A percentile compares a stretch with the other conserved stretches of the same genome.
These are phyloP conservation scores for Micromys minutus DNA, from an alignment of 2,113 vertebrate species.

Conservation along the genomic window DNA sequence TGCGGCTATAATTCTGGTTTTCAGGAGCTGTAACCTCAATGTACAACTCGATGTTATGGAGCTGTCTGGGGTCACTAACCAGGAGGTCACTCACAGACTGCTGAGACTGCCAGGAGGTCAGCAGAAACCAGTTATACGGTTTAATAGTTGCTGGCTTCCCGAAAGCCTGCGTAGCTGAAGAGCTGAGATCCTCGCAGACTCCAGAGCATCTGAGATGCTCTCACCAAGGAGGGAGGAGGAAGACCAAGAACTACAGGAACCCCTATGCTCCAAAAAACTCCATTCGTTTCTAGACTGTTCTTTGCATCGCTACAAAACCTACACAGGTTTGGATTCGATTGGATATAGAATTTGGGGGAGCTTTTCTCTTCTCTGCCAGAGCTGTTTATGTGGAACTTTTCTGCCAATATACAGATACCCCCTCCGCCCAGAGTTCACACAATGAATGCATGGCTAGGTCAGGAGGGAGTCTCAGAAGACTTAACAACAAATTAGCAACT, in stretches of 20 bases:
- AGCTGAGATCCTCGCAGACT: not conserved
- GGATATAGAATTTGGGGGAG: not conserved
- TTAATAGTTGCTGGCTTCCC: conserved; percentile 44
- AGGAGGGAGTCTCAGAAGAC: not conserved
- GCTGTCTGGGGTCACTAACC: conserved; percentile 73
- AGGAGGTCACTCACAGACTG: conserved; percentile 81
- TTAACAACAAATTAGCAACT: not conserved
- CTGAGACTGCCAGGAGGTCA: conserved; percentile 77
- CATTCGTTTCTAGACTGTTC: conserved; percentile 74
- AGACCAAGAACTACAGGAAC: not conserved
- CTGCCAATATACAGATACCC: not conserved
- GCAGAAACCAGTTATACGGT: conserved; percentile 74
- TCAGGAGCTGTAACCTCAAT: conserved; percentile 13
- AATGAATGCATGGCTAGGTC: not conserved
- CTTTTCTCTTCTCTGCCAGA: not conserved
- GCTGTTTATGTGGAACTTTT: no score
- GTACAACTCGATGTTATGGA: not conserved
- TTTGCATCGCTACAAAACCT: conserved; percentile 67
- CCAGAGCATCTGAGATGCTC: not conserved
- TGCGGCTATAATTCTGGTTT: conserved; percentile 44
- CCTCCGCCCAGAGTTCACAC: not conserved
- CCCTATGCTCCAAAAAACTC: conserved; percentile 37
- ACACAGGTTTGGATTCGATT: conserved; percentile 60
- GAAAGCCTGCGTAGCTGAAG: not conserved
- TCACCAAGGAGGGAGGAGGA: not conserved